Conservation (phyloP, 2,797 vertebrate species). For the Pipistrellus pygmaeus region DNA sequence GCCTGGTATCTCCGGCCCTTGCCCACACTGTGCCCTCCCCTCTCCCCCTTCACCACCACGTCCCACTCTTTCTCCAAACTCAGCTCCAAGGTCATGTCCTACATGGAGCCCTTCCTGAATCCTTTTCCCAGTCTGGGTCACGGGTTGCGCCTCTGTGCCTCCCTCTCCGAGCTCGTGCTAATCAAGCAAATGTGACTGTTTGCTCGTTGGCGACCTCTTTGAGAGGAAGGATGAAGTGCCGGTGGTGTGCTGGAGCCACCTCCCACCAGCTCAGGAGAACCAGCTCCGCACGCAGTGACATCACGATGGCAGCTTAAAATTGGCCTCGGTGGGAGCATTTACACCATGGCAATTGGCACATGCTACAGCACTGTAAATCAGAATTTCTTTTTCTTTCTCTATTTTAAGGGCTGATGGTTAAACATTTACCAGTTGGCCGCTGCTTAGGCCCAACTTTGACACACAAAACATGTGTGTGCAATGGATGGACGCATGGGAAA, state of each 20-base stretch:
- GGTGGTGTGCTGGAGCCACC: background rate
- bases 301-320: background rate
- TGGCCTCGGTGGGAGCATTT: background rate
- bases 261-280: background rate
- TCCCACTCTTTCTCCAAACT: background rate
- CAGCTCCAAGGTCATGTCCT: background rate
- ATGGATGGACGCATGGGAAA: background rate
- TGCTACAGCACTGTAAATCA: background rate
- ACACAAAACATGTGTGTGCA: background rate
- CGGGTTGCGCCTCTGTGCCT: background rate
- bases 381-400: background rate
- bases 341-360: background rate
- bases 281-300: background rate
- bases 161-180: background rate
- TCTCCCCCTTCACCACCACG: background rate
- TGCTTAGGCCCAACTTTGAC: background rate
- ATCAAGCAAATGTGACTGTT: background rate
- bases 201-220: background rate
- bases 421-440: background rate
- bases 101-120: background rate
- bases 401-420: constrained; percentile 10
- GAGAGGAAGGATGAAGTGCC: background rate
- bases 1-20: background rate
- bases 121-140: background rate
- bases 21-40: background rate